Evolutionary conservation across 2,113 vertebrate genomes (phyloP).

Genomic region (Siniperca knerii): DNA sequence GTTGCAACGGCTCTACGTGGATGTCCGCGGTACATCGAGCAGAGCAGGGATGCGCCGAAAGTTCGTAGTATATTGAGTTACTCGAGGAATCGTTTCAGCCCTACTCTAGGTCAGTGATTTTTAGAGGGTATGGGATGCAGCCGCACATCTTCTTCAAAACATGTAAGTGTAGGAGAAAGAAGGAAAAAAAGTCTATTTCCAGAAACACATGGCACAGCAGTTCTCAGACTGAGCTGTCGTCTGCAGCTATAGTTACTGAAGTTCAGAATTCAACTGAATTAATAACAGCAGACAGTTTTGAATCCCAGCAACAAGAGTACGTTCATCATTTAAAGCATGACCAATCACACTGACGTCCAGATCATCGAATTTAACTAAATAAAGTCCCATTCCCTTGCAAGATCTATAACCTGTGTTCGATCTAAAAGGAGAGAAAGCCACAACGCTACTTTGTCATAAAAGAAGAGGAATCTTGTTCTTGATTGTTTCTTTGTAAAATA

Average conservation of each 20-base stretch:
- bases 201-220: conserved; percentile 42
- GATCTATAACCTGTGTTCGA: conserved; percentile 11
- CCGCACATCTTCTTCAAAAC: conserved; percentile 37
- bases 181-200: conserved; percentile 5
- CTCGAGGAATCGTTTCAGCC: no score
- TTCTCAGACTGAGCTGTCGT: conserved; percentile 42
- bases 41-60: no score
- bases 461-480: neutral
- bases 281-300: conserved; percentile 36
- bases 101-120: conserved; percentile 44
- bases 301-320: conserved; percentile 14
- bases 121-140: conserved; percentile 13
- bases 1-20: no score
- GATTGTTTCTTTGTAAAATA: neutral
- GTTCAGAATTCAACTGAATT: conserved; percentile 33
- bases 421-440: neutral
- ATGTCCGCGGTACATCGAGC: no score
- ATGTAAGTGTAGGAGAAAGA: neutral
- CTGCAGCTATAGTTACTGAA: conserved; percentile 54
- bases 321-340: conserved; percentile 44
- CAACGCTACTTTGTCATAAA: neutral
- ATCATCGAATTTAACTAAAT: conserved; percentile 39
- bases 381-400: conserved; percentile 11
- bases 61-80: no score
- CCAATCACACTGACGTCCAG: conserved; percentile 54